Percentiles rank a stretch among this genome's conserved stretches.
phyloP scores from a whole-genome alignment of 2,797 vertebrate genomes.

The Chloroceryle amazona region DNA sequence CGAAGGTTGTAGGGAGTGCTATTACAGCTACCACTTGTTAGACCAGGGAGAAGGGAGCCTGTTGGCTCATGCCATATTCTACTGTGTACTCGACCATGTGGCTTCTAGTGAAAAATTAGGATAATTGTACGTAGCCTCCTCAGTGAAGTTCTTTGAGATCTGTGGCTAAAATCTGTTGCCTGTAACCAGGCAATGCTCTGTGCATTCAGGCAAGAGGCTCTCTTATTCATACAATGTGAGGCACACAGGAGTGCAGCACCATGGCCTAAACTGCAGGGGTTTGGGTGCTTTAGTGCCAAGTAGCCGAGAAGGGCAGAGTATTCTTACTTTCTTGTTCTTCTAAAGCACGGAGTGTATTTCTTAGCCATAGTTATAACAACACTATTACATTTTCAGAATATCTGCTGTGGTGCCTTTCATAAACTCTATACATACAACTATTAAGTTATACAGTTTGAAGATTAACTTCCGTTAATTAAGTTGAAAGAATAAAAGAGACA shows the following conservation, averaged over 20 bases:
- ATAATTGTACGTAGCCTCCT: background rate
- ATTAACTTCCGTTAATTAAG: conserved; percentile 19
- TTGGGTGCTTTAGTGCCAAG: background rate
- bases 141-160: background rate
- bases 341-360: background rate
- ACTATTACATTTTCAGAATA: background rate
- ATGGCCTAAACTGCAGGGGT: background rate
- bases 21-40: background rate
- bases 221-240: fast-evolving
- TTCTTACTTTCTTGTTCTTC: background rate
- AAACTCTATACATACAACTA: background rate
- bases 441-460: conserved; percentile 5
- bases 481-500: conserved; percentile 13
- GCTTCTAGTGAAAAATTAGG: background rate
- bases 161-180: background rate
- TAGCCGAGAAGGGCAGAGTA: background rate
- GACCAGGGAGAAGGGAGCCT: background rate
- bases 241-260: background rate
- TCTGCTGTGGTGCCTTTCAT: background rate
- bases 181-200: background rate
- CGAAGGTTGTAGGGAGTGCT: background rate
- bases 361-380: conserved; percentile 2
- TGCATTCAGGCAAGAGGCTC: background rate
- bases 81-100: fast-evolving
- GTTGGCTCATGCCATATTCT: background rate